Evolutionary conservation across 1,140 invertebrate genomes (phyloP).

Genomic region (Acromyrmex heyeri): DNA sequence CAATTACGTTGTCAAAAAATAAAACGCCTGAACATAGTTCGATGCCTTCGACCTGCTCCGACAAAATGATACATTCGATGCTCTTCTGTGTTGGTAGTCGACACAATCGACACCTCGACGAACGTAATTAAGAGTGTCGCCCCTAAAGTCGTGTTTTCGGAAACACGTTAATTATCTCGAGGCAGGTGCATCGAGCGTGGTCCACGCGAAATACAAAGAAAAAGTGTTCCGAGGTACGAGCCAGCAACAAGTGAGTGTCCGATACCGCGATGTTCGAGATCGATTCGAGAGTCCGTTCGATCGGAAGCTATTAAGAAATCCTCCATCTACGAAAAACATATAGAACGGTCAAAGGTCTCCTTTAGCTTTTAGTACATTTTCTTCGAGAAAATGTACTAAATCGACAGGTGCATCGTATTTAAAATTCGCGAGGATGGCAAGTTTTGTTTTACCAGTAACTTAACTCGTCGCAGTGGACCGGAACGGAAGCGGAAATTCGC

Average conservation of each 20-base stretch:
- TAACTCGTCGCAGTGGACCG: background rate
- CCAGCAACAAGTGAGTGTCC: constrained; percentile 62
- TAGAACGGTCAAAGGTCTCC: background rate
- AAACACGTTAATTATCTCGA: constrained; percentile 46
- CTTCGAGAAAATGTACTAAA: background rate
- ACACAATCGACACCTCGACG: background rate
- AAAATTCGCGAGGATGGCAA: background rate
- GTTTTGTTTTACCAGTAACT: constrained; percentile 17
- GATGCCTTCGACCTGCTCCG: constrained; percentile 9
- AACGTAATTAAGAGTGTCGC: constrained; percentile 23
- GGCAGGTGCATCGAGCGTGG: background rate
- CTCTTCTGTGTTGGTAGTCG: background rate
- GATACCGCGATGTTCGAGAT: constrained; percentile 17
- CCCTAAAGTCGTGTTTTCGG: constrained; percentile 11
- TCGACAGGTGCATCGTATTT: constrained; percentile 23
- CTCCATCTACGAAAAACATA: constrained; percentile 14
- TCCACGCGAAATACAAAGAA: background rate
- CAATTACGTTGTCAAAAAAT: constrained; percentile 12
- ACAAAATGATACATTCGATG: background rate
- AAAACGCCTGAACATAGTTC: constrained; percentile 4
- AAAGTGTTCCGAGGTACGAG: background rate
- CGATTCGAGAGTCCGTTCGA: constrained; percentile 12
- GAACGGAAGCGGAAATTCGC: background rate
- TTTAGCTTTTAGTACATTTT: background rate
- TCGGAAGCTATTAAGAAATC: constrained; percentile 32